A percentile compares a stretch with the other conserved stretches of the same genome.
These are phyloP conservation scores for Plecturocebus donacophilus DNA, from an alignment of 2,113 vertebrate genomes.

Conservation along the genomic window DNA sequence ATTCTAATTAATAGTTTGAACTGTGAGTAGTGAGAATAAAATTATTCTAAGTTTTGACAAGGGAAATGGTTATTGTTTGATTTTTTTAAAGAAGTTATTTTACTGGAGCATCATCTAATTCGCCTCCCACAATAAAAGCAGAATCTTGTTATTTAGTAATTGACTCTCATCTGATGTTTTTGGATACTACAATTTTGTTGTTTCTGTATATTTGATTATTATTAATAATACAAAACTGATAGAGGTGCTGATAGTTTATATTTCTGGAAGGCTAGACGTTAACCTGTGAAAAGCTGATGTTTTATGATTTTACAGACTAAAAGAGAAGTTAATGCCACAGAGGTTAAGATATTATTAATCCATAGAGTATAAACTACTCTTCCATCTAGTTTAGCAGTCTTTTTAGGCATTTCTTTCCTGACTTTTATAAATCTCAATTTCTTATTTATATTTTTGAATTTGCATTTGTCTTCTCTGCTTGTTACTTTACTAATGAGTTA, in stretches of 20 bases:
- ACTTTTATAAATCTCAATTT: neutral
- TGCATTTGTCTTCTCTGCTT: neutral
- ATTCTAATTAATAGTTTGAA: neutral
- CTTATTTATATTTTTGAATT: neutral
- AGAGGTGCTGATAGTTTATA: neutral
- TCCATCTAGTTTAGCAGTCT: neutral
- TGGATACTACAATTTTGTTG: neutral
- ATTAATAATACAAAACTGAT: neutral
- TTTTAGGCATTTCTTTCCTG: neutral
- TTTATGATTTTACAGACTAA: neutral
- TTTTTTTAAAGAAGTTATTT: neutral
- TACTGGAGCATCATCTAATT: neutral
- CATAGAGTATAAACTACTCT: neutral
- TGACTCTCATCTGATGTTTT: constrained; percentile 1
- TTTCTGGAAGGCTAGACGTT: neutral
- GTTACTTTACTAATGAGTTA: neutral
- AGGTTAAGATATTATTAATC: neutral
- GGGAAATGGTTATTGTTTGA: neutral
- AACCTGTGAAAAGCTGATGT: neutral
- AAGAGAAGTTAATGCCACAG: neutral
- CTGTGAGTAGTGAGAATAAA: neutral
- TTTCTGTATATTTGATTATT: constrained; percentile 24
- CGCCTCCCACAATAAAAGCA: neutral
- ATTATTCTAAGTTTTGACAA: neutral
- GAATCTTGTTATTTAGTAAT: neutral